phyloP scores from a whole-genome alignment of 2,113 vertebrate genomes.

The Lasiurus cinereus region DNA sequence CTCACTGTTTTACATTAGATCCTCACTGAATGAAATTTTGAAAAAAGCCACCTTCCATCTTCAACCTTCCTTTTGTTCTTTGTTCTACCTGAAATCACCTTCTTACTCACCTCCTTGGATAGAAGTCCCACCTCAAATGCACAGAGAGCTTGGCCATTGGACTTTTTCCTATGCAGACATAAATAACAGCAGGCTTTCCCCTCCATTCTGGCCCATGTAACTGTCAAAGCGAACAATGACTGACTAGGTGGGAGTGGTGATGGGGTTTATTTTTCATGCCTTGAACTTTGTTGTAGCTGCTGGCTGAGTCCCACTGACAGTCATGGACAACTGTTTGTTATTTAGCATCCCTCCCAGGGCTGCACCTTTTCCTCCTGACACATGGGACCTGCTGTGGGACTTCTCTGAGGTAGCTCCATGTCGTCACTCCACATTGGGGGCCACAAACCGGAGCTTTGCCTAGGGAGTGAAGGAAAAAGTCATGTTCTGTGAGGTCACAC shows the following conservation, averaged over 20 bases:
- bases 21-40: not conserved
- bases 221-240: not conserved
- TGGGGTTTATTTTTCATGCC: not conserved
- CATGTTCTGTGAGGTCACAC: not conserved
- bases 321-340: not conserved
- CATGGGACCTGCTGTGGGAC: accelerated
- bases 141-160: not conserved
- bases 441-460: not conserved
- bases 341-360: not conserved
- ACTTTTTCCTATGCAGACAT: not conserved
- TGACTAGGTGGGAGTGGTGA: not conserved
- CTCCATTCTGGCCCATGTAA: not conserved
- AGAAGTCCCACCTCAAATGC: not conserved
- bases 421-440: not conserved
- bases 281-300: not conserved
- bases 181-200: not conserved
- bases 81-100: not conserved
- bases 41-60: not conserved
- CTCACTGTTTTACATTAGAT: not conserved
- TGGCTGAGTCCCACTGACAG: not conserved
- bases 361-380: not conserved
- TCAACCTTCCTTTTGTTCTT: not conserved
- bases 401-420: not conserved
- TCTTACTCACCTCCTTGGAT: not conserved
- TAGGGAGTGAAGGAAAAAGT: conserved; percentile 1